Evolutionary conservation across 2,113 vertebrate species (phyloP).

Genomic region (Phodopus roborovskii): DNA sequence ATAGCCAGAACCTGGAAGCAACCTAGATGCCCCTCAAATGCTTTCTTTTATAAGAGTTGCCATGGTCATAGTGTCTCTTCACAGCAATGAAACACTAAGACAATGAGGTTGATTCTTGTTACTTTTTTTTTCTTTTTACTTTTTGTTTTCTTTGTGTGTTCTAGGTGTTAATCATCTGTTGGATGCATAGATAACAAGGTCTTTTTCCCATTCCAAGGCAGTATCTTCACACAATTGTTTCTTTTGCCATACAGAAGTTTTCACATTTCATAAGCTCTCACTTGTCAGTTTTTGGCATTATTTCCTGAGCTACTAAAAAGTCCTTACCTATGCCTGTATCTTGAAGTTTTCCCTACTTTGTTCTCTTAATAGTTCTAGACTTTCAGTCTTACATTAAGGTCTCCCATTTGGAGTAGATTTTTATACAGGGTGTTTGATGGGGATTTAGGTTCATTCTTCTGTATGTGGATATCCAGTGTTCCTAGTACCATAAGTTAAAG

Average conservation of each 20-base stretch:
- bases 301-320: neutral
- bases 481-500: too few relatives aligned
- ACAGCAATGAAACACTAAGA: neutral
- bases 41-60: neutral
- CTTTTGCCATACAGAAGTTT: neutral
- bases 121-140: neutral
- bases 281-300: neutral
- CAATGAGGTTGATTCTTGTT: neutral
- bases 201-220: neutral
- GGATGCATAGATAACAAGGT: neutral
- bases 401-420: neutral
- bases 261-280: neutral
- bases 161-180: neutral
- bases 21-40: too few relatives aligned
- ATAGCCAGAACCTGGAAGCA: too few relatives aligned
- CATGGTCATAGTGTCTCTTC: neutral
- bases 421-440: neutral
- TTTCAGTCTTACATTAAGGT: neutral
- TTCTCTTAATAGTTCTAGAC: neutral
- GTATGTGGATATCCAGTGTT: neutral
- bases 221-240: neutral
- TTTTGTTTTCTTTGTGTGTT: neutral
- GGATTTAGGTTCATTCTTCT: neutral
- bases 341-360: neutral
- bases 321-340: neutral